Base-by-base conservation (phyloP, 2,797 vertebrate species). In the Leuciscus waleckii region DNA sequence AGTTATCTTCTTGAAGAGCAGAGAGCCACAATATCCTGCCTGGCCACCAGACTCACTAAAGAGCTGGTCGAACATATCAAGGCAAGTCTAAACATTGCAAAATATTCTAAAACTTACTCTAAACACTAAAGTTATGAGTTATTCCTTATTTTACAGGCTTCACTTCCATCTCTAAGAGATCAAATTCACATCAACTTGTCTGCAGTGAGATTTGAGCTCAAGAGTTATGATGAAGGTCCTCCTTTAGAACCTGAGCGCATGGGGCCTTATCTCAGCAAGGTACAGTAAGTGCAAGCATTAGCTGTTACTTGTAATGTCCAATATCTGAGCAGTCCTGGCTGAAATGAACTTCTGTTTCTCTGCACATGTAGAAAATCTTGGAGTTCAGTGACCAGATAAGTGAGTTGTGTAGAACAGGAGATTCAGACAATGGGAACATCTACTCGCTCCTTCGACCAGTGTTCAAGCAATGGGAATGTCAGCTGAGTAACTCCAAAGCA, bases 11-110 rank as follows among this genome's bases (percentile, higher is more conserved):
- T 96, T 79, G 65, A 93, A 4, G 91, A 95, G 68, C 83, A 91
- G 14, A 93, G 68, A 75, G 95, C 94, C 51, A 95, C 95, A 4
- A 86, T 94, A 17, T 92, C 93, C 39, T 16, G 5, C 14, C 88
- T 96, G 88, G 94, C 96, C 16, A 90, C 92, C 8, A 95, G 89
- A 69, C 94, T 96, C 63, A 95, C 94, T 35, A 83, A 81, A 1
- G 94, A 96, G 61, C 94, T 97, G 56, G 95, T 96, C 54, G 16
- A 21, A 4, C 95, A 95, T 87, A 96, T 96, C 74, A 88, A 58
- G 82, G 96, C 95, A 92, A 95, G 95, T 86, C 71, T 71, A 14
- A 68, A n/a, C 7, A 70, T 8, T 7, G 0, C 8, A 2, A 26
- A 68, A 73, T 26, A 23, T n/a, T 70, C 35, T 39, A 1, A 46